phyloP scores from a whole-genome alignment of 2,113 vertebrate species.

The Mastomys coucha region DNA sequence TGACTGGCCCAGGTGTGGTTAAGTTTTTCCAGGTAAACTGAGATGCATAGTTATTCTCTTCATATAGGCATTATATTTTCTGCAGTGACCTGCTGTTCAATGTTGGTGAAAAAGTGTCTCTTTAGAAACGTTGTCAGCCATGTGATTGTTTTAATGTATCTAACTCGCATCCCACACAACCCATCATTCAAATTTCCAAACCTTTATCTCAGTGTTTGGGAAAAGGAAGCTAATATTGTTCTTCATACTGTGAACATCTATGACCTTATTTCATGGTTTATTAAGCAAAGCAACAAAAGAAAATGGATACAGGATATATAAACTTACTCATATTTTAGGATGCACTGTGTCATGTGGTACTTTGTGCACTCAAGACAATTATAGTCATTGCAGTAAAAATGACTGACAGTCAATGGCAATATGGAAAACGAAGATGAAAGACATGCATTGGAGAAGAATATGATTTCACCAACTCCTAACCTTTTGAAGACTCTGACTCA shows the following conservation, averaged over 20 bases:
- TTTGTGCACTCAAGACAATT: background rate
- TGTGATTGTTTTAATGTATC: background rate
- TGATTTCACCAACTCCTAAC: conserved; percentile 30
- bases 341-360: background rate
- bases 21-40: background rate
- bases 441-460: background rate
- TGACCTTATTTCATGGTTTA: conserved; percentile 1
- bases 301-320: background rate
- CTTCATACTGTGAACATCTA: background rate
- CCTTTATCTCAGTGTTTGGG: background rate
- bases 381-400: background rate
- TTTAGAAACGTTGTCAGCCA: background rate
- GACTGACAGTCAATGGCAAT: background rate
- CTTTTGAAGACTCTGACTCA: conserved; percentile 48
- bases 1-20: background rate
- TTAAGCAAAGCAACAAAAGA: background rate
- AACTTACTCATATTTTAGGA: background rate
- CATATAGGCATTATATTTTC: background rate
- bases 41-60: fast-evolving
- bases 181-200: background rate
- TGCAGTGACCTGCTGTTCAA: fast-evolving
- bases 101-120: background rate
- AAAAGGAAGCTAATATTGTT: background rate
- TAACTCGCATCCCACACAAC: background rate
- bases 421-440: conserved; percentile 33